Conservation (phyloP, 2,888 invertebrate species). For the Dione juno region DNA sequence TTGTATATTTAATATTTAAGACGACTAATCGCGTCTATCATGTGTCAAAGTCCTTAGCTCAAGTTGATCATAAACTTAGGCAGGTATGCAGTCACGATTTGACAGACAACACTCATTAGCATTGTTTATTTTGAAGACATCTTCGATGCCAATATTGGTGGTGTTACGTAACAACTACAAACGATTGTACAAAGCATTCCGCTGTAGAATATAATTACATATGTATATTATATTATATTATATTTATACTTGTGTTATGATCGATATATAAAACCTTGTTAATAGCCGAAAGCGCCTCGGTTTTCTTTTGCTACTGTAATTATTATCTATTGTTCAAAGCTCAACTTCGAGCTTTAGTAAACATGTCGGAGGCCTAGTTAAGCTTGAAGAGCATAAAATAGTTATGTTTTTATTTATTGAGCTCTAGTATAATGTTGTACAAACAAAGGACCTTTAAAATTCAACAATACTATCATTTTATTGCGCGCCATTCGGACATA, state of each 20-base stretch:
- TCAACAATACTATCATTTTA: constrained; percentile 34
- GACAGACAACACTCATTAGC: constrained; percentile 71
- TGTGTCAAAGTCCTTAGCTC: constrained; percentile 19
- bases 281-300: constrained; percentile 2
- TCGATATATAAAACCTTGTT: constrained; percentile 8
- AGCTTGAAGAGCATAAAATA: constrained; percentile 30
- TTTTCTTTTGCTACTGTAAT: constrained; percentile 30
- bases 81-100: constrained; percentile 59
- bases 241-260: background rate
- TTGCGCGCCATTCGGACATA: constrained; percentile 3
- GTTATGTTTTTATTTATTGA: constrained; percentile 31
- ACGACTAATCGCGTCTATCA: constrained; percentile 3
- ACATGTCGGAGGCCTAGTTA: constrained; percentile 18
- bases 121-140: constrained; percentile 70
- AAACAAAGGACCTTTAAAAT: constrained; percentile 36
- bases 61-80: constrained; percentile 33
- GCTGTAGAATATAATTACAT: constrained; percentile 18
- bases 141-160: constrained; percentile 47
- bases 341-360: constrained; percentile 3
- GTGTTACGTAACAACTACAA: constrained; percentile 39
- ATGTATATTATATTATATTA: background rate
- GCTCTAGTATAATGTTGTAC: constrained; percentile 34
- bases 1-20: too few relatives aligned
- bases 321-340: constrained; percentile 35
- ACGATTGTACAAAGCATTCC: constrained; percentile 17